phyloP scores from a whole-genome alignment of 2,888 invertebrate species.

The Palloptera scutellata region DNA sequence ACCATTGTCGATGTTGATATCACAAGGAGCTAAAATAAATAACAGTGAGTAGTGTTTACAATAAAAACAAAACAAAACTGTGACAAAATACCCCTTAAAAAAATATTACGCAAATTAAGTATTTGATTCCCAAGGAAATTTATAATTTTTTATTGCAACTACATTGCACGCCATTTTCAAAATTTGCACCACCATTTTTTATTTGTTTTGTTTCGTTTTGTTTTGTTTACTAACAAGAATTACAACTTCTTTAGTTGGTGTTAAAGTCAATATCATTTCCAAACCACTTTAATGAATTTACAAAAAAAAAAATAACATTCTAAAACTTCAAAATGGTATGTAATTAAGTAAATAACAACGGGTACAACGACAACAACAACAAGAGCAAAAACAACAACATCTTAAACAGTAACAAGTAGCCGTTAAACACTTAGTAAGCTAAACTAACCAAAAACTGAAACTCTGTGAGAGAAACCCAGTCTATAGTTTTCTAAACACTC shows the following conservation, averaged over 20 bases:
- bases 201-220: background rate
- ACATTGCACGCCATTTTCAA: too few relatives aligned
- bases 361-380: constrained; percentile 14
- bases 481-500: too few relatives aligned
- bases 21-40: constrained; percentile 77
- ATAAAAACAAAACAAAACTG: background rate
- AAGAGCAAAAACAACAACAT: background rate
- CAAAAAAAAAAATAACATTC: too few relatives aligned
- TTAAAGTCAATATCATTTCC: constrained; percentile 29
- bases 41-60: constrained; percentile 73
- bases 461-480: too few relatives aligned
- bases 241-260: constrained; percentile 6
- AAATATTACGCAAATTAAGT: constrained; percentile 4
- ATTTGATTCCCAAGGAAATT: background rate
- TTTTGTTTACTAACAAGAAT: constrained; percentile 8
- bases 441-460: too few relatives aligned
- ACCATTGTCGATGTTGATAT: constrained; percentile 82
- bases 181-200: background rate
- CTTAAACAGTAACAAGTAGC: too few relatives aligned
- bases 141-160: background rate
- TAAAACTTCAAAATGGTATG: too few relatives aligned
- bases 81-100: background rate
- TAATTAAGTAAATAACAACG: background rate
- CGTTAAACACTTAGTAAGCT: too few relatives aligned
- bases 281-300: background rate